A percentile compares a stretch with the other conserved stretches of the same genome.
These are phyloP conservation scores for Apocheima hispidaria DNA, from an alignment of 2,888 invertebrate species.

Conservation along the genomic window DNA sequence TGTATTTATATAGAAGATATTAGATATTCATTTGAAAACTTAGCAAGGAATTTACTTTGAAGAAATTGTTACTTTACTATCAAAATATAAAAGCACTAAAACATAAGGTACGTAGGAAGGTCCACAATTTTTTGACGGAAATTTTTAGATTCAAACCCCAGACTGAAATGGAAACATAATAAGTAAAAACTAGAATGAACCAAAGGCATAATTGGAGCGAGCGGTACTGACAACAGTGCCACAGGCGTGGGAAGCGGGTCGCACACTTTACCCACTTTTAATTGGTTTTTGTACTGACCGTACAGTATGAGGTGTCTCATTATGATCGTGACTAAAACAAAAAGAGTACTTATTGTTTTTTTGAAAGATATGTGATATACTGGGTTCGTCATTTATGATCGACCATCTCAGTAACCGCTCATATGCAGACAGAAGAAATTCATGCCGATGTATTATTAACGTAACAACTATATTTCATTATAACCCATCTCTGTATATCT, in stretches of 20 bases:
- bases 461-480: no score
- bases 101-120: neutral
- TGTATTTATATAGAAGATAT: no score
- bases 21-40: no score
- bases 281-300: conserved; percentile 58
- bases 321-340: neutral
- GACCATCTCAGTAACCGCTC: no score
- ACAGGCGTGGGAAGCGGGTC: conserved; percentile 69
- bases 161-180: conserved; percentile 43
- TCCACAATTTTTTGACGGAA: conserved; percentile 1
- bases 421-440: no score
- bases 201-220: conserved; percentile 57
- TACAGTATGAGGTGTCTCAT: conserved; percentile 33
- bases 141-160: neutral
- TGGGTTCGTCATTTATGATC: no score
- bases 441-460: no score
- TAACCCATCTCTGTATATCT: no score
- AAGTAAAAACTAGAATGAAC: conserved; percentile 38
- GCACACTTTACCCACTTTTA: conserved; percentile 60
- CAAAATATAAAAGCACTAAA: no score
- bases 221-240: conserved; percentile 54
- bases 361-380: no score
- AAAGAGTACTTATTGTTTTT: neutral
- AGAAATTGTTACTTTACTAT: no score
- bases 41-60: no score